These are phyloP conservation scores for Dicrurus megarhynchus DNA, from an alignment of 2,113 vertebrate species.

Conservation along the genomic window DNA sequence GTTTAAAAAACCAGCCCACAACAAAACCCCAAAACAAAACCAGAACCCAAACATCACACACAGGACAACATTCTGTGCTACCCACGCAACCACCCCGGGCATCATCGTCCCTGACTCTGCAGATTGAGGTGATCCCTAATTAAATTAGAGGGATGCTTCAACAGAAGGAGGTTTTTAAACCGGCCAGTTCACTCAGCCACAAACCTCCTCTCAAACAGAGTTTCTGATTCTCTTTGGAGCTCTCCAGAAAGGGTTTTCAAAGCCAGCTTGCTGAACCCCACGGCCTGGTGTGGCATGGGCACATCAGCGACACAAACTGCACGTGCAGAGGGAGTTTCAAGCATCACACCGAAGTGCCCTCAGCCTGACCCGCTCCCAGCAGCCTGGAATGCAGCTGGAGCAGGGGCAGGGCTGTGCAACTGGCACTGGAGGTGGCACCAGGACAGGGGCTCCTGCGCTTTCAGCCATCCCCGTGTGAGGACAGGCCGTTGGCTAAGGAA, in stretches of 20 bases:
- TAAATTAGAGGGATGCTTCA: neutral
- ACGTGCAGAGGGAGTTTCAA: accelerated
- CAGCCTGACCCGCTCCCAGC: too few relatives aligned
- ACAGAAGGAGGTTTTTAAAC: neutral
- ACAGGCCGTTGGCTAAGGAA: neutral
- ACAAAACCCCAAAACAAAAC: neutral
- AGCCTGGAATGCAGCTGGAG: accelerated
- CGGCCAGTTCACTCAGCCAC: neutral
- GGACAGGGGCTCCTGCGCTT: accelerated
- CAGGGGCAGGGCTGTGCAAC: neutral
- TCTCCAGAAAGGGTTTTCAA: neutral
- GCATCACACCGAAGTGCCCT: too few relatives aligned
- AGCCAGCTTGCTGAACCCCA: neutral
- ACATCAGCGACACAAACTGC: accelerated
- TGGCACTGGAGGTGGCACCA: neutral
- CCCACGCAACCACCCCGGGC: neutral
- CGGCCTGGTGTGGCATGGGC: neutral
- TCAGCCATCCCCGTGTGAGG: accelerated
- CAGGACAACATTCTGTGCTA: neutral
- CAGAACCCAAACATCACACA: neutral
- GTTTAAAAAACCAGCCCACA: neutral
- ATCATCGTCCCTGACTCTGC: neutral
- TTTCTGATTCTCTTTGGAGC: neutral
- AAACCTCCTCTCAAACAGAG: neutral
- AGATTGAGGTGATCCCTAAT: neutral